A percentile compares a stretch with the other conserved stretches of the same genome.
phyloP scores from a whole-genome alignment of 1,140 invertebrate species.

The Leucophenga varia region DNA sequence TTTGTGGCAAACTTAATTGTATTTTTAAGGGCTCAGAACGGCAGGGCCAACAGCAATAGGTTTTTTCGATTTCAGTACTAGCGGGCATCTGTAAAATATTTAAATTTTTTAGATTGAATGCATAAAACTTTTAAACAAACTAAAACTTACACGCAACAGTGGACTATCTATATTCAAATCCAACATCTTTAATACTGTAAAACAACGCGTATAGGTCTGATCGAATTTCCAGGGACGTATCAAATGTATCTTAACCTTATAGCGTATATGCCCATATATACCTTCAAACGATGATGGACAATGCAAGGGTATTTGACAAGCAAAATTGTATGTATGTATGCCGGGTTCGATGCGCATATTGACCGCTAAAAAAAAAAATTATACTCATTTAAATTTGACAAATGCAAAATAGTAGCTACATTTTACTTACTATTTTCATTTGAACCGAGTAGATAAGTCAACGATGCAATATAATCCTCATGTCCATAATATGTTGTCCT shows the following conservation, averaged over 20 bases:
- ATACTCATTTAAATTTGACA: neutral
- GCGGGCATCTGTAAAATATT: conserved; percentile 21
- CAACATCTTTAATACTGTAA: conserved; percentile 68
- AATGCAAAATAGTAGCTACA: neutral
- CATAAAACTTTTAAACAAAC: neutral
- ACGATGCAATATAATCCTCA: conserved; percentile 44
- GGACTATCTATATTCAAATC: conserved; percentile 66
- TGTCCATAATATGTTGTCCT: conserved; percentile 25
- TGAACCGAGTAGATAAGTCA: conserved; percentile 27
- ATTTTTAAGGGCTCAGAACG: conserved; percentile 30
- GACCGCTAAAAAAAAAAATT: too few species aligned
- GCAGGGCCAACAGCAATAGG: conserved; percentile 37
- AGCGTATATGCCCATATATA: conserved; percentile 65
- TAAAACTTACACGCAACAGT: conserved; percentile 26
- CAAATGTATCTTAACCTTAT: conserved; percentile 64
- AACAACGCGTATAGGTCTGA: conserved; percentile 64
- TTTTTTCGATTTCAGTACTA: conserved; percentile 29
- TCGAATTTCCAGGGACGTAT: conserved; percentile 73
- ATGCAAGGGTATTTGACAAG: conserved; percentile 58
- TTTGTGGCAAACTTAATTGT: conserved; percentile 27
- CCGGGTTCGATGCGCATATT: conserved; percentile 32
- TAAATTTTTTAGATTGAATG: neutral
- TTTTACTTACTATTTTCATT: too few species aligned
- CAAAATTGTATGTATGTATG: conserved; percentile 60
- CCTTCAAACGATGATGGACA: conserved; percentile 69